A percentile compares a stretch with the other conserved stretches of the same genome.
Evolutionary conservation across 2,888 invertebrate species (phyloP).

Genomic region (Morinoia aosen): DNA sequence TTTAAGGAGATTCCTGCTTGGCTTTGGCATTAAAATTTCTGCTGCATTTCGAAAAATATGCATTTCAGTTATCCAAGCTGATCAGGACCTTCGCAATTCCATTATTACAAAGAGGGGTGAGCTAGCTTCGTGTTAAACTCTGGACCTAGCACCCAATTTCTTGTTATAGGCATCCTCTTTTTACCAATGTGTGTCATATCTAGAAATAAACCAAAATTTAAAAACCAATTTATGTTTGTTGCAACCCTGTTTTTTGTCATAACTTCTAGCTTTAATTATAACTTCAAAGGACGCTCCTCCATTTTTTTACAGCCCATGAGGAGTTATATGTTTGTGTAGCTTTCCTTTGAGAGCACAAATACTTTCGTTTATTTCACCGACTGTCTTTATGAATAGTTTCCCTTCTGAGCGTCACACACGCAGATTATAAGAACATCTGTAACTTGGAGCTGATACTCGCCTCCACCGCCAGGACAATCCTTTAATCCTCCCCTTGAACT

Average conservation of each 20-base stretch:
- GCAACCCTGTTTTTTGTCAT: neutral
- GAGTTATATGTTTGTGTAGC: neutral
- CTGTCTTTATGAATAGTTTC: neutral
- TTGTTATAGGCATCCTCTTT: neutral
- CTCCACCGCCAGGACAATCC: neutral
- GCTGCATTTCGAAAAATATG: neutral
- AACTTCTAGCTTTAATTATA: neutral
- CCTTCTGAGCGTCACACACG: neutral
- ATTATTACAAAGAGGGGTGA: neutral
- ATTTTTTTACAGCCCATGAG: neutral
- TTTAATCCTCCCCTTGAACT: conserved; percentile 30
- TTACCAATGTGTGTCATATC: neutral
- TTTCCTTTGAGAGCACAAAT: neutral
- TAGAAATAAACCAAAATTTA: neutral
- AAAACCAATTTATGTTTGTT: neutral
- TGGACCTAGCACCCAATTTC: neutral
- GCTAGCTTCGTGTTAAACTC: neutral
- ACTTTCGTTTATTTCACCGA: neutral
- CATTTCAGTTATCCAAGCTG: neutral
- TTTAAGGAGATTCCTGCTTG: no score
- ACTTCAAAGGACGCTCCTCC: neutral
- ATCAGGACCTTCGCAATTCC: neutral
- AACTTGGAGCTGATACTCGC: neutral
- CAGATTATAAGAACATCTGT: neutral
- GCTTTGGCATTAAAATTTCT: neutral